These are phyloP conservation scores for Orthonevra nobilis DNA, from an alignment of 2,888 invertebrate species.

Conservation along the genomic window DNA sequence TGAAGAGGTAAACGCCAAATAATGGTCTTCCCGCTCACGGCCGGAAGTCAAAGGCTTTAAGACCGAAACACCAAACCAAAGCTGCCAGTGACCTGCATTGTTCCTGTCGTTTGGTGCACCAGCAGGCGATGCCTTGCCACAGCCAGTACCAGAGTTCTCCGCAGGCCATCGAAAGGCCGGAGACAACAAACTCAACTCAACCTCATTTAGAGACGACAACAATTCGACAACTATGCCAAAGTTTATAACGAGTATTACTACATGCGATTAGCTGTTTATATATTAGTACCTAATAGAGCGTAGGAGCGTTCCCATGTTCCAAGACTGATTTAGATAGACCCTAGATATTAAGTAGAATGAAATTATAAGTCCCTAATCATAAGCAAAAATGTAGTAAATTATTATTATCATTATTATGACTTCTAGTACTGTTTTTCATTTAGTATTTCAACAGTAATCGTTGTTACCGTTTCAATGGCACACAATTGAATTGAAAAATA, in stretches of 20 bases:
- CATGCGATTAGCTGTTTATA: conserved; percentile 65
- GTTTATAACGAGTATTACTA: conserved; percentile 70
- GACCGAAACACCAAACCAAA: conserved; percentile 64
- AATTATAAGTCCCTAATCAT: conserved; percentile 62
- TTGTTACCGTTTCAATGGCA: conserved; percentile 27
- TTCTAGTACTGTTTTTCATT: conserved; percentile 24
- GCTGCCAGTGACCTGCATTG: conserved; percentile 66
- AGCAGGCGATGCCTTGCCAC: conserved; percentile 26
- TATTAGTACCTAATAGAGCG: conserved; percentile 67
- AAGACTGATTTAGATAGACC: conserved; percentile 68
- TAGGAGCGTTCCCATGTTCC: conserved; percentile 56
- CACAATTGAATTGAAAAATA: conserved; percentile 36
- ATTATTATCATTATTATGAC: conserved; percentile 55
- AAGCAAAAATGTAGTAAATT: conserved; percentile 67
- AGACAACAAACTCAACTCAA: conserved; percentile 26
- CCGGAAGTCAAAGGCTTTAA: conserved; percentile 53
- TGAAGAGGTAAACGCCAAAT: conserved; percentile 86
- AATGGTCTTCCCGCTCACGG: conserved; percentile 35
- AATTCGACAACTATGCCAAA: conserved; percentile 68
- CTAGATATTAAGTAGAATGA: conserved; percentile 65
- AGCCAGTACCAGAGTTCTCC: conserved; percentile 19
- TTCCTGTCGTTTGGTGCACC: conserved; percentile 61
- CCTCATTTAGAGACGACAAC: conserved; percentile 53
- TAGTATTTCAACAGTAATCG: background rate
- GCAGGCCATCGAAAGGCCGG: conserved; percentile 39